Conservation (phyloP, 2,797 vertebrate species). For the Microctenopoma stevenorrisi region DNA sequence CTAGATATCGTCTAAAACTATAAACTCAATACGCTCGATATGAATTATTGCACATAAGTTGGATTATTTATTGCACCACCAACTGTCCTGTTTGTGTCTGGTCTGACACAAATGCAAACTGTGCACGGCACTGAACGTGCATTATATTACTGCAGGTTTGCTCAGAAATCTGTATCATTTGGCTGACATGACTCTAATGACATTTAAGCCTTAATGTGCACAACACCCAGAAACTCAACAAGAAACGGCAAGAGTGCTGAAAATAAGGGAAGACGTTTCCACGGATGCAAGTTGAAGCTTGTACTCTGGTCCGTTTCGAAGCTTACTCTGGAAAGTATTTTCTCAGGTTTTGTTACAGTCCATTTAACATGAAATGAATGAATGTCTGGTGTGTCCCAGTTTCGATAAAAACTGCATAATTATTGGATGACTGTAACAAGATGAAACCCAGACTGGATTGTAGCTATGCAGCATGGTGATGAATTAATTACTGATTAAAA, state of each 20-base stretch:
- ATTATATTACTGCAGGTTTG: neutral
- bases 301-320: constrained; percentile 40
- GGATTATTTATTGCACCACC: too few relatives aligned
- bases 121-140: too few relatives aligned
- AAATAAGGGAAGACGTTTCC: constrained; percentile 50
- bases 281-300: constrained; percentile 64
- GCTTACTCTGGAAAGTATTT: constrained; percentile 39
- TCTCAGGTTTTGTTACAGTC: constrained; percentile 46
- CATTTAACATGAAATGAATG: constrained; percentile 33
- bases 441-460: neutral
- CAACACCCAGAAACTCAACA: constrained; percentile 68
- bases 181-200: constrained; percentile 35
- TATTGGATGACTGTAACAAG: constrained; percentile 1
- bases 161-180: constrained; percentile 28
- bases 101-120: too few relatives aligned
- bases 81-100: too few relatives aligned
- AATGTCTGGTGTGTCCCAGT: constrained; percentile 13
- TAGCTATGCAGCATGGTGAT: neutral
- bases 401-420: constrained; percentile 8
- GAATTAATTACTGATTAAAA: too few relatives aligned
- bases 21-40: too few relatives aligned
- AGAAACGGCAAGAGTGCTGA: constrained; percentile 53
- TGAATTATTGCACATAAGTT: too few relatives aligned
- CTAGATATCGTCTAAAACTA: too few relatives aligned
- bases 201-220: constrained; percentile 52